These are phyloP conservation scores for Phataginus tetradactyla DNA, from an alignment of 2,797 vertebrate genomes.

Conservation along the genomic window DNA sequence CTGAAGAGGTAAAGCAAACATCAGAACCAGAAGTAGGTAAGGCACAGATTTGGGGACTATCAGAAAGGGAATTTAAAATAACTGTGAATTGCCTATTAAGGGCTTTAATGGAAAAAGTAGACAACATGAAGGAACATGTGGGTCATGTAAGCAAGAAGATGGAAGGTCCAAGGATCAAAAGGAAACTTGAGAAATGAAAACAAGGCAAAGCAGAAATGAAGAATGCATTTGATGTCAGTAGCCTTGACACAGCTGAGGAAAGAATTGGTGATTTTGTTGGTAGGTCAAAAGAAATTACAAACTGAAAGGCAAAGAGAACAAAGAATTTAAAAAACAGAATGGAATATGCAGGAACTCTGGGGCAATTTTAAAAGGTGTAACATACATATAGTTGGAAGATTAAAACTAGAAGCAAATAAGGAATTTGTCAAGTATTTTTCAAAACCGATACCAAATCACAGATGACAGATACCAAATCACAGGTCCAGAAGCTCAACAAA, in stretches of 20 bases:
- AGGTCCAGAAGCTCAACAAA: background rate
- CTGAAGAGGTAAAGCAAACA: background rate
- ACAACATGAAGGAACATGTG: background rate
- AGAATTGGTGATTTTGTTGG: background rate
- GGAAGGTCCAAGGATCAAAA: background rate
- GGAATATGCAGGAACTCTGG: background rate
- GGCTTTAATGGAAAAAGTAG: background rate
- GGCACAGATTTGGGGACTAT: background rate
- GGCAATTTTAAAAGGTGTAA: background rate
- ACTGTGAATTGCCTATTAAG: background rate
- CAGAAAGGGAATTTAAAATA: conserved; percentile 13
- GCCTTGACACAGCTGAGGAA: background rate
- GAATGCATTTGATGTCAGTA: background rate
- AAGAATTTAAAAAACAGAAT: background rate
- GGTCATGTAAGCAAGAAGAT: background rate
- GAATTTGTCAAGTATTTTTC: background rate
- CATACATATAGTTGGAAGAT: background rate
- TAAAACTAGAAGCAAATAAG: background rate
- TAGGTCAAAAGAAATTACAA: background rate
- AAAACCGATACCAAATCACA: background rate
- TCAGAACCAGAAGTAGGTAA: background rate
- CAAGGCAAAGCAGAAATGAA: background rate
- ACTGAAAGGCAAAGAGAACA: background rate
- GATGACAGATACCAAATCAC: background rate
- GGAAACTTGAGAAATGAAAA: background rate